Evolutionary conservation across 30 jellyfish, hydroid and myxozoan genomes (phyloP), one percentile per base, ranked within the genome.

Genomic region (Chironex yamaguchii): DNA sequence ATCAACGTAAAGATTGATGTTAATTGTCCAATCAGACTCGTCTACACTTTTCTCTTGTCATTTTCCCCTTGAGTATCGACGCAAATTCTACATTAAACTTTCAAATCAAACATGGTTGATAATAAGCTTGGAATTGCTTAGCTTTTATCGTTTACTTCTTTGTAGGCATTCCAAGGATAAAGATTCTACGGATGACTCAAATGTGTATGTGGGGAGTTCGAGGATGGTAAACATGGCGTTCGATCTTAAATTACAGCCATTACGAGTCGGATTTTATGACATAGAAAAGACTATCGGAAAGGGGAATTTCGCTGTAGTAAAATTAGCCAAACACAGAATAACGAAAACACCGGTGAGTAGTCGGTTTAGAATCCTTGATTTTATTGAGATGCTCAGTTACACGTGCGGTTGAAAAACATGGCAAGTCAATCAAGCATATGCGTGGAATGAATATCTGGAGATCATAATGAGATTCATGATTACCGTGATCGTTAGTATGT

Each of bases 241-340:
- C 58, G 94, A 92, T 70, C 86, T 52, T 73, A 88, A 79, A 52
- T 63, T 72, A 62, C 98, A 92, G 88, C 95, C 98, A 34, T 89
- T 86, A 31, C 96, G 98, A 35, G 95, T 91, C 17, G 99, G 99
- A 53, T 84, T 87, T 78, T 94, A 94, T 67, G 96, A 89, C 35
- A 82, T 94, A 34, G 99, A 87, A 74, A 79, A 89, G 62, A 94
- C 99, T 34, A 94, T 94, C 42, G 99, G 99, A 28, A 94, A 94
- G 63, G 99, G 99, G 51, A 94, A 94, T 77, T 94, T 94, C 85
- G 99, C 99, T 33, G 97, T 94, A 1, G 99, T 94, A 9, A 94
- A 94, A 70, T 87, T 94, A 54, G 99, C 97, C 52, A 67, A 82
- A 66, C 99, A 94, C 48, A 83, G 95, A 12, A 94, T 84, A 20